phyloP scores from a whole-genome alignment of 2,113 vertebrate species.

The Callionymus lyra region DNA sequence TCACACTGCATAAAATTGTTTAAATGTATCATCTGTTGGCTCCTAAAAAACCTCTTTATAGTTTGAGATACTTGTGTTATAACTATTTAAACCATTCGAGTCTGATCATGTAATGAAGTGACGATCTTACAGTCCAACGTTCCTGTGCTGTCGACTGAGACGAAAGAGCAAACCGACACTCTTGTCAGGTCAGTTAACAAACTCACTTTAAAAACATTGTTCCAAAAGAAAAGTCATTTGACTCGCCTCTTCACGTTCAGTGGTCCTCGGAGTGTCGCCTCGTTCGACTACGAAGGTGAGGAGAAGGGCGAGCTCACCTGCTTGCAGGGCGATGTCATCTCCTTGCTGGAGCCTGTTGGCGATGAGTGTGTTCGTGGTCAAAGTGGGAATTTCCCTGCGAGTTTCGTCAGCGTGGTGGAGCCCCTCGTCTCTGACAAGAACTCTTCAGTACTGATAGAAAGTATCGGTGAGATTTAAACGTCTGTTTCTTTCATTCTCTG shows the following conservation, averaged over 20 bases:
- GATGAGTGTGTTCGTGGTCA: constrained; percentile 83
- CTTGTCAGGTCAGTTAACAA: constrained; percentile 51
- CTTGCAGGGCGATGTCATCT: constrained; percentile 78
- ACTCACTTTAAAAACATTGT: neutral
- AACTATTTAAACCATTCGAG: too few relatives aligned
- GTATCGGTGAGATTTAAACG: constrained; percentile 1
- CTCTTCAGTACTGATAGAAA: neutral
- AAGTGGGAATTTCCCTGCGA: constrained; percentile 79
- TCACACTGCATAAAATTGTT: too few relatives aligned
- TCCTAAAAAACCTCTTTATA: too few relatives aligned
- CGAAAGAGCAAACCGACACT: constrained; percentile 43
- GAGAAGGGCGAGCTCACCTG: constrained; percentile 84
- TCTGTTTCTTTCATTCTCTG: neutral
- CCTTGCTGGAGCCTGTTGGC: constrained; percentile 72
- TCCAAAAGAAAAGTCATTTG: neutral
- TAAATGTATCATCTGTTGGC: too few relatives aligned
- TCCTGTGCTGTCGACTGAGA: constrained; percentile 35
- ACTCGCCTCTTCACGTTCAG: constrained; percentile 16
- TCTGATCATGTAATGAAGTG: neutral
- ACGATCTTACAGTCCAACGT: constrained; percentile 37
- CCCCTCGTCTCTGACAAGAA: constrained; percentile 11
- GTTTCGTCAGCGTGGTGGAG: constrained; percentile 74
- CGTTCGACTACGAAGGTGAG: constrained; percentile 81
- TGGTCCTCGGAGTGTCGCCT: constrained; percentile 71
- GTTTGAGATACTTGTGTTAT: too few relatives aligned